phyloP scores from a whole-genome alignment of 2,888 invertebrate genomes.

The Tachystola acroxantha region DNA sequence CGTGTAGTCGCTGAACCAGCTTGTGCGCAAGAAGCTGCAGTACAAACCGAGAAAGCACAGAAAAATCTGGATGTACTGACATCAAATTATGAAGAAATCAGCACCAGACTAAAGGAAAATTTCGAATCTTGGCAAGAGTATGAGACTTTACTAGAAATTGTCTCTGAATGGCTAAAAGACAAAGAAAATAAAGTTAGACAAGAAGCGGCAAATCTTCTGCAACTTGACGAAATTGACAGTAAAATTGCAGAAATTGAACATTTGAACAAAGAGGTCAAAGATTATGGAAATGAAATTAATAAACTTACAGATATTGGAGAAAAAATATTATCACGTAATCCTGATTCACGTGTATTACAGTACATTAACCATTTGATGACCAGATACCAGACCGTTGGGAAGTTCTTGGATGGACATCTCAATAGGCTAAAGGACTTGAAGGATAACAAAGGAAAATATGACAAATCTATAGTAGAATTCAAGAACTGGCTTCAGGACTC shows the following conservation, averaged over 20 bases:
- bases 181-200: constrained; percentile 85
- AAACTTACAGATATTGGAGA: constrained; percentile 83
- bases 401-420: constrained; percentile 83
- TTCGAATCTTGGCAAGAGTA: constrained; percentile 89
- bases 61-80: constrained; percentile 85
- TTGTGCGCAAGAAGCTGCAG: constrained; percentile 80
- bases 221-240: constrained; percentile 81
- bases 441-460: constrained; percentile 83
- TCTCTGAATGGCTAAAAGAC: constrained; percentile 87
- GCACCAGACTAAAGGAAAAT: constrained; percentile 82
- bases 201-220: constrained; percentile 85
- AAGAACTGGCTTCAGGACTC: constrained; percentile 88
- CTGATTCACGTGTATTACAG: constrained; percentile 90
- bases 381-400: constrained; percentile 85
- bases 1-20: constrained; percentile 86
- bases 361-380: constrained; percentile 87
- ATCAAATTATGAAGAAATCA: constrained; percentile 82
- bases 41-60: constrained; percentile 83
- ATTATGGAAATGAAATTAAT: constrained; percentile 82
- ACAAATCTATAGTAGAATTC: constrained; percentile 81
- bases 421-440: constrained; percentile 85
- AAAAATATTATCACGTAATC: constrained; percentile 85
- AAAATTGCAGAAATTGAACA: constrained; percentile 83
- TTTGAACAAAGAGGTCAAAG: constrained; percentile 80
- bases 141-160: constrained; percentile 85